Evolutionary conservation across 2,888 invertebrate species (phyloP).

Genomic region (Allolobophora icterica): DNA sequence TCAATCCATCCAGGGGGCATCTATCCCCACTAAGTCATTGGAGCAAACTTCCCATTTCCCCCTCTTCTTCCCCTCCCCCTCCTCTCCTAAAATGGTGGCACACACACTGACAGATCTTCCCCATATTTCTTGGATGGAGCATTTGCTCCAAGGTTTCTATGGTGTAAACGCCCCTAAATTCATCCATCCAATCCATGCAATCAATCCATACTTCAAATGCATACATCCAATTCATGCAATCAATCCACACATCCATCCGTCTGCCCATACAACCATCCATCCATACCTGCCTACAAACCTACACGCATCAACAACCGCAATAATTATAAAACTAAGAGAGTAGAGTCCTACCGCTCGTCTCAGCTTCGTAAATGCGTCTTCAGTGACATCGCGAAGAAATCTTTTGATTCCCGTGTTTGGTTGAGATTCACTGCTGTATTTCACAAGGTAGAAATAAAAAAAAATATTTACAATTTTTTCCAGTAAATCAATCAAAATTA

Average conservation of each 20-base stretch:
- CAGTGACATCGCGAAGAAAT: neutral
- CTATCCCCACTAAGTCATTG: no score
- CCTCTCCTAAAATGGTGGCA: no score
- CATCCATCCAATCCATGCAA: no score
- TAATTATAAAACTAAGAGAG: neutral
- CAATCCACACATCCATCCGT: neutral
- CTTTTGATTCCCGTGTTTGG: neutral
- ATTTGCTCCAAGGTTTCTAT: no score
- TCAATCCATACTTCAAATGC: no score
- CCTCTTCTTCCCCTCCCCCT: no score
- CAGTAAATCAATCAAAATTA: conserved; percentile 11
- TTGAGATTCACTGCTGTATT: neutral
- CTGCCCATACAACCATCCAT: neutral
- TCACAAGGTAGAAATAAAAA: neutral
- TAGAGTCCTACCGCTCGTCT: neutral
- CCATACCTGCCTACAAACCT: neutral
- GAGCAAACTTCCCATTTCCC: no score
- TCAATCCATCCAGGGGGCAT: no score
- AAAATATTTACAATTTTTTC: neutral
- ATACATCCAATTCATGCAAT: neutral
- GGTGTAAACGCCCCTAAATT: no score
- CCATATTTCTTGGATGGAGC: no score
- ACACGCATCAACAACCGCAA: neutral
- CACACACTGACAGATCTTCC: no score
- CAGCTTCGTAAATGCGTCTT: neutral